Evolutionary conservation across 2,113 vertebrate species (phyloP), one percentile per base, ranked within the genome.

Genomic region (Orycteropus afer): DNA sequence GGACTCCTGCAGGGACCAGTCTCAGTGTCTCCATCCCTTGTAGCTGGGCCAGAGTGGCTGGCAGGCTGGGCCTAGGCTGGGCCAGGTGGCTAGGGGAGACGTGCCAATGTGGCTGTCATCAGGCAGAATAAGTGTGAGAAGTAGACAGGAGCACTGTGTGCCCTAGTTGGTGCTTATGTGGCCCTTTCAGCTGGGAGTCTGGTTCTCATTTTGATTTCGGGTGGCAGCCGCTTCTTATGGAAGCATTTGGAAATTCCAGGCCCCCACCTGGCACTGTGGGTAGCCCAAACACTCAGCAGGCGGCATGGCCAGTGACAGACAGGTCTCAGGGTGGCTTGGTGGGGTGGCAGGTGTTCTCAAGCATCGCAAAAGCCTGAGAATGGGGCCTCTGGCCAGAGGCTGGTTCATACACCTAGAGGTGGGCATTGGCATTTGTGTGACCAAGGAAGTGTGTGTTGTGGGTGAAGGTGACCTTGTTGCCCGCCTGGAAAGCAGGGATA

Each of bases 381-480:
- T 42, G 47, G 40, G 80, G 14, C 74, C 77, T 85, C 53, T 1
- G n/a, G 74, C 83, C 53, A 37, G 45, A 45, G 34, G 3, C 37
- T 80, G 79, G n/a, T 29, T 86, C 63, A 18, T 32, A 34, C 5
- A 86, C 78, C 55, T 91, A 57, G 63, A 59, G 17, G 86, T 45
- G 73, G 74, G 37, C 45, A 1, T 40, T 74, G 71, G 76, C 23
- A 37, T 20, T 84, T 34, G 7, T 63, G 25, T 47, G 34, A n/a
- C 51, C 0, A 1, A 92, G 57, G 37, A 63, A 45, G 18, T 32
- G 12, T 42, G 34, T 76, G 11, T 27, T 17, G 0, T 59, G 32
- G 73, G 49, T 84, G 67, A 79, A 95, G 89, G 74, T 95, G 80
- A 87, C 92, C 59, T 95, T 61, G 40, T 57, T 73, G 32, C 49